Evolutionary conservation across 2,797 vertebrate species (phyloP).

Genomic region (Lacerta bilineata): DNA sequence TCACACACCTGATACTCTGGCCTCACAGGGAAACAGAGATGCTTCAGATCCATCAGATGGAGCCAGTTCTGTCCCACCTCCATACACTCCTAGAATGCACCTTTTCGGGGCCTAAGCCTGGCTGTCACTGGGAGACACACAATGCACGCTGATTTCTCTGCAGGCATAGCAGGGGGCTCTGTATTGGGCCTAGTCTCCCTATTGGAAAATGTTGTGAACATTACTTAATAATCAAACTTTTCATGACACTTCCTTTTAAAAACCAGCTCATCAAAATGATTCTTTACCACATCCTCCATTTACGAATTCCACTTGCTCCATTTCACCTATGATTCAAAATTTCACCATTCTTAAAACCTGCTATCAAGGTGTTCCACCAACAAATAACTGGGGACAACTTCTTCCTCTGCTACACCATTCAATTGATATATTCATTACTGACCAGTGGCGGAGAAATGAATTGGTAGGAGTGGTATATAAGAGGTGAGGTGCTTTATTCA

Average conservation of each 20-base stretch:
- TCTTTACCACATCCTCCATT: not conserved
- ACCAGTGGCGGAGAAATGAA: not conserved
- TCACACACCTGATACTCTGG: not conserved
- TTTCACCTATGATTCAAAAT: slow-evolving; percentile 13
- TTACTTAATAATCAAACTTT: not conserved
- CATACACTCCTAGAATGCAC: not conserved
- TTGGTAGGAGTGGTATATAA: not conserved
- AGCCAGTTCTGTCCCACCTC: not conserved
- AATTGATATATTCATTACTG: slow-evolving; percentile 5
- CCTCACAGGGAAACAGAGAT: not conserved
- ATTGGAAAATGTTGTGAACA: not conserved
- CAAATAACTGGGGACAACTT: not conserved
- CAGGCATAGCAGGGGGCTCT: not conserved
- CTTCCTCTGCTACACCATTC: not conserved
- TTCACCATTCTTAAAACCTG: not conserved
- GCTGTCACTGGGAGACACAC: not conserved
- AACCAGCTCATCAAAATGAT: not conserved
- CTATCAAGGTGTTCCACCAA: not conserved
- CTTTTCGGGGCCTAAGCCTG: not conserved
- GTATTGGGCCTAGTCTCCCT: no score
- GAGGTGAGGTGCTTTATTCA: not conserved
- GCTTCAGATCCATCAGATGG: not conserved
- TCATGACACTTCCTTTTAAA: not conserved
- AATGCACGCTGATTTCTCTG: not conserved
- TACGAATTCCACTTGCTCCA: not conserved